Conservation (phyloP, 2,797 vertebrate genomes). For the Tachyglossus aculeatus region DNA sequence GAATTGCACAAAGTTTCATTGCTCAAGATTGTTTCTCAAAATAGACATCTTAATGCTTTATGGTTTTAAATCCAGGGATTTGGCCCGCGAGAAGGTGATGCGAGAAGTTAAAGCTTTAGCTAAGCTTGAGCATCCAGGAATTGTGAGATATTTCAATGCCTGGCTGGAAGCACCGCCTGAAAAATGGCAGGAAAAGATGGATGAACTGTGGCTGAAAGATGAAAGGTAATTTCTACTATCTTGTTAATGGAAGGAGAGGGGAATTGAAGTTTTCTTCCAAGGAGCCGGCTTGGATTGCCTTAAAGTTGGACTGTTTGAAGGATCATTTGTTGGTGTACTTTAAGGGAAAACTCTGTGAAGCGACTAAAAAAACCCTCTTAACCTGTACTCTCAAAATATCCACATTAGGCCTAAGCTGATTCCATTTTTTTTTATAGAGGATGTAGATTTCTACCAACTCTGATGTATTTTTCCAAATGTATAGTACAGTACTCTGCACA, state of each 20-base stretch:
- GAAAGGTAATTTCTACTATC: constrained; percentile 76
- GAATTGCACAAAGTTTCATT: neutral
- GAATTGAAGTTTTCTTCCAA: neutral
- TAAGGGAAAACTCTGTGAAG: neutral
- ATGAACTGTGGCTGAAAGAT: constrained; percentile 94
- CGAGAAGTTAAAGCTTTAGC: constrained; percentile 96
- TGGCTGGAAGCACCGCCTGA: constrained; percentile 97
- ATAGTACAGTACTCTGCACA: too few species aligned
- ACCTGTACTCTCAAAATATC: too few species aligned
- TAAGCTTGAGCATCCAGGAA: constrained; percentile 95
- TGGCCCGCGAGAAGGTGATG: constrained; percentile 98
- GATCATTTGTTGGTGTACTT: neutral
- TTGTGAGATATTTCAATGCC: constrained; percentile 98
- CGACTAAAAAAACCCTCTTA: too few species aligned
- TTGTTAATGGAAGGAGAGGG: neutral
- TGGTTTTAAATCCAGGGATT: constrained; percentile 75
- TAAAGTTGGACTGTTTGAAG: neutral
- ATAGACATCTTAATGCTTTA: neutral
- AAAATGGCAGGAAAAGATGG: constrained; percentile 97
- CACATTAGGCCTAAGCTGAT: too few species aligned
- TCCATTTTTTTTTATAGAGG: too few species aligned
- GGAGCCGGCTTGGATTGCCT: neutral
- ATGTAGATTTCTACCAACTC: too few species aligned
- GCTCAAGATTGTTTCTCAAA: neutral
- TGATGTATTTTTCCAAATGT: too few species aligned